Percentiles rank a stretch among this genome's conserved stretches.
Evolutionary conservation across 2,797 vertebrate species (phyloP).

Genomic region (Coendou prehensilis): DNA sequence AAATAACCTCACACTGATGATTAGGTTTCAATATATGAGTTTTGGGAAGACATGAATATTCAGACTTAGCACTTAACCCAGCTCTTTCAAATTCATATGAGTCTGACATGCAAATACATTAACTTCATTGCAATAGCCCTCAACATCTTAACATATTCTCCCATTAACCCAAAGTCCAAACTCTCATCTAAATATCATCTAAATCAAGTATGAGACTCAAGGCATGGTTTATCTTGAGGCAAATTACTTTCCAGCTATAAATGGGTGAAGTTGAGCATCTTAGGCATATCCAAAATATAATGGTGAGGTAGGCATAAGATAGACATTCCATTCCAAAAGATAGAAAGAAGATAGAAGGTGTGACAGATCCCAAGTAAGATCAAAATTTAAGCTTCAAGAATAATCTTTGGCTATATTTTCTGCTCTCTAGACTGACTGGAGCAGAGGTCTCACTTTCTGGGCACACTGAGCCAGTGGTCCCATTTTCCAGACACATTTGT

Average conservation of each 20-base stretch:
- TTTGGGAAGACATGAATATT: background rate
- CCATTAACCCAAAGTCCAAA: background rate
- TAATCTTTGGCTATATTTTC: background rate
- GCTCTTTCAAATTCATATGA: background rate
- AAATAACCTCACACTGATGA: background rate
- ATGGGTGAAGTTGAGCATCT: background rate
- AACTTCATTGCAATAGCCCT: background rate
- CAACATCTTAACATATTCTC: background rate
- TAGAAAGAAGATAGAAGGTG: background rate
- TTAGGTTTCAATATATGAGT: background rate
- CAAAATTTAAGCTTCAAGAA: background rate
- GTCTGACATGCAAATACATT: background rate
- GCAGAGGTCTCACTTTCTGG: background rate
- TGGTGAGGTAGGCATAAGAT: background rate
- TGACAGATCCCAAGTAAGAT: background rate
- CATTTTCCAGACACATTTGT: background rate
- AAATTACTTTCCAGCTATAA: background rate
- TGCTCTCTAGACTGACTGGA: background rate
- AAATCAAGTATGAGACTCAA: background rate
- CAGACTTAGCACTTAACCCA: background rate
- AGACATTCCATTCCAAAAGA: background rate
- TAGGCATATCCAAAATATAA: background rate
- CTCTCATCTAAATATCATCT: background rate
- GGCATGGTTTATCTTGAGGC: background rate
- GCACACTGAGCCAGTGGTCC: too few species aligned